These are phyloP conservation scores for Lithophane semibrunnea DNA, from an alignment of 2,888 invertebrate species.

Conservation along the genomic window DNA sequence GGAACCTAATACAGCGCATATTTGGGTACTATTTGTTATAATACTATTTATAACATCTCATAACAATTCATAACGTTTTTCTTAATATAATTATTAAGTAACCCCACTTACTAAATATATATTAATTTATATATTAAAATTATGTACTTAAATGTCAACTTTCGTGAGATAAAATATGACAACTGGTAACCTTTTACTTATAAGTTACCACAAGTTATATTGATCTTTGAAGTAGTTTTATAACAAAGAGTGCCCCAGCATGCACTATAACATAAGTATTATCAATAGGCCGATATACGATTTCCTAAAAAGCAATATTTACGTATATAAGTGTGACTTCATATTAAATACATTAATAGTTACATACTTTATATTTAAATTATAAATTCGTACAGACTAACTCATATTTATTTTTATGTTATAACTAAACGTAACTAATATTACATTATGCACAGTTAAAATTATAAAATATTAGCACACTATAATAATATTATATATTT, in stretches of 20 bases:
- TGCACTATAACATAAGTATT: conserved; percentile 53
- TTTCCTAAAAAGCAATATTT: conserved; percentile 81
- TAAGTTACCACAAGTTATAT: conserved; percentile 36
- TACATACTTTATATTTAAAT: conserved; percentile 78
- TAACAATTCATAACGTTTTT: conserved; percentile 54
- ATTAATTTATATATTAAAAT: conserved; percentile 41
- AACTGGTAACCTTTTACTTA: conserved; percentile 32
- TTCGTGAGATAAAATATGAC: conserved; percentile 47
- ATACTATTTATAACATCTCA: conserved; percentile 50
- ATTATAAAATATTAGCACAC: conserved; percentile 79
- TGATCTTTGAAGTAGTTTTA: conserved; percentile 31
- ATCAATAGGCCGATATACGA: conserved; percentile 78
- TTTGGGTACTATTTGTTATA: conserved; percentile 46
- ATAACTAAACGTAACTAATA: conserved; percentile 76
- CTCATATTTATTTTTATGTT: conserved; percentile 76
- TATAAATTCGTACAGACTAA: conserved; percentile 87
- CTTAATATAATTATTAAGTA: conserved; percentile 57
- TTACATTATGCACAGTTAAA: conserved; percentile 80
- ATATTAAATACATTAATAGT: conserved; percentile 72
- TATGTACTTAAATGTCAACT: conserved; percentile 54
- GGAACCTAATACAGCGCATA: conserved; percentile 67
- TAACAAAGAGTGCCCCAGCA: conserved; percentile 46
- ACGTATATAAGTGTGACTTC: conserved; percentile 85
- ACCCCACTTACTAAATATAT: conserved; percentile 49
- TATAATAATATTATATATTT: conserved; percentile 73